Conservation (phyloP, 2,888 invertebrate genomes). For the Habrosyne pyritoides region DNA sequence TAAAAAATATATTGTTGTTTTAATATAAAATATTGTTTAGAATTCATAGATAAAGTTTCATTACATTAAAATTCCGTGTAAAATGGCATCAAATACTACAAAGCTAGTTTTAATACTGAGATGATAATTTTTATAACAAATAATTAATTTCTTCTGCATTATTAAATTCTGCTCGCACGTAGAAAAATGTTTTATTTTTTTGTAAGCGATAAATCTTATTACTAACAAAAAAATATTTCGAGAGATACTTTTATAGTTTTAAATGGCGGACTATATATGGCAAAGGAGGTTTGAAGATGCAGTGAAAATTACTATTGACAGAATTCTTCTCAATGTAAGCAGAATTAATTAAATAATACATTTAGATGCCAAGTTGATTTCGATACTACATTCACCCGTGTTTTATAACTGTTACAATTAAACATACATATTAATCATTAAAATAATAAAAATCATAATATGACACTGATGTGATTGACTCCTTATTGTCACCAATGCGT, state of each 20-base stretch:
- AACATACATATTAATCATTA: slow-evolving; percentile 8
- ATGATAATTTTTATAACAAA: slow-evolving; percentile 45
- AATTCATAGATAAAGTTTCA: slow-evolving; percentile 33
- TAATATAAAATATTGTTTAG: slow-evolving; percentile 38
- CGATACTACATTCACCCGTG: slow-evolving; percentile 41
- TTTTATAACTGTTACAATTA: slow-evolving; percentile 22
- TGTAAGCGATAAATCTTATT: neutral
- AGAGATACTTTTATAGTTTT: neutral
- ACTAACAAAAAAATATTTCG: neutral
- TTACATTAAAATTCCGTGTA: slow-evolving; percentile 48
- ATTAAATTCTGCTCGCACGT: slow-evolving; percentile 27
- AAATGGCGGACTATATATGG: neutral
- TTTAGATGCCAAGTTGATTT: slow-evolving; percentile 45
- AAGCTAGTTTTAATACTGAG: slow-evolving; percentile 76
- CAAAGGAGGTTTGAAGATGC: slow-evolving; percentile 3
- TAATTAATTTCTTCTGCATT: slow-evolving; percentile 22
- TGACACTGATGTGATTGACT: slow-evolving; percentile 69
- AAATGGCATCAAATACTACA: slow-evolving; percentile 74
- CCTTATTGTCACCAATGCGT: slow-evolving; percentile 57
- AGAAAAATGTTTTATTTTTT: slow-evolving; percentile 20
- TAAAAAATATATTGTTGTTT: slow-evolving; percentile 46
- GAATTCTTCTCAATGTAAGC: slow-evolving; percentile 7
- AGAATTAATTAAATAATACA: slow-evolving; percentile 29
- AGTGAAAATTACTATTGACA: neutral
- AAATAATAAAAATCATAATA: slow-evolving; percentile 32